Evolutionary conservation across 2,113 vertebrate genomes (phyloP), one percentile per base, ranked within the genome.

Genomic region (Centropus bengalensis): DNA sequence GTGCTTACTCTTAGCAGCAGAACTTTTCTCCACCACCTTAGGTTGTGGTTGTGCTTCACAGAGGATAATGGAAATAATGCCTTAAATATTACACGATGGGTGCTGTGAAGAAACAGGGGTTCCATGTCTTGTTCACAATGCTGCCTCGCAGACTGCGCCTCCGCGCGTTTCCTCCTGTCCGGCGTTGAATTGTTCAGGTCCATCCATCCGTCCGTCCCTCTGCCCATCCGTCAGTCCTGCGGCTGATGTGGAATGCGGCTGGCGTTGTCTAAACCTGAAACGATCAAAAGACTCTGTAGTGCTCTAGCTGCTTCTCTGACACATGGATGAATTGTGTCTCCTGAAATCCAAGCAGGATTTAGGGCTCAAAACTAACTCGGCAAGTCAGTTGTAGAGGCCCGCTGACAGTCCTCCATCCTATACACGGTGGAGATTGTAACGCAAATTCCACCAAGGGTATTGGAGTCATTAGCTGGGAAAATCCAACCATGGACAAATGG

Each of bases 221-320:
- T 22, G 8, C 47, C 36, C 80, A 32, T 81, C 0, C 0, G 32
- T 60, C 76, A 51, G 26, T 52, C 23, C 0, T 54, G 13, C 19
- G 58, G 81, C 64, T 78, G 76, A 44, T 78, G 60, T 67, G 86
- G 75, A 56, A 56, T 52, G 33, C 42, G 67, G 20, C 24, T 70
- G 64, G 36, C n/a, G 75, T 81, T 86, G 27, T 55, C 55, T 78
- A 56, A 88, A 52, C n/a, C 28, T 38, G 5, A 67, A 88, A 49
- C 1, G 1, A 23, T 47, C 40, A 45, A 88, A n/a, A 58, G 32
- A 12, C 51, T 70, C 0, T n/a, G 23, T 51, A 19, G 1, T 23
- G 63, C 59, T 79, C 32, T 22, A 45, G 42, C 8, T 86, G 64
- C 49, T 80, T 36, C 59, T 66, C 52, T 55, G 58, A n/a, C 49